phyloP scores from a whole-genome alignment of 2,888 invertebrate species.

The Pachymerium ferrugineum region DNA sequence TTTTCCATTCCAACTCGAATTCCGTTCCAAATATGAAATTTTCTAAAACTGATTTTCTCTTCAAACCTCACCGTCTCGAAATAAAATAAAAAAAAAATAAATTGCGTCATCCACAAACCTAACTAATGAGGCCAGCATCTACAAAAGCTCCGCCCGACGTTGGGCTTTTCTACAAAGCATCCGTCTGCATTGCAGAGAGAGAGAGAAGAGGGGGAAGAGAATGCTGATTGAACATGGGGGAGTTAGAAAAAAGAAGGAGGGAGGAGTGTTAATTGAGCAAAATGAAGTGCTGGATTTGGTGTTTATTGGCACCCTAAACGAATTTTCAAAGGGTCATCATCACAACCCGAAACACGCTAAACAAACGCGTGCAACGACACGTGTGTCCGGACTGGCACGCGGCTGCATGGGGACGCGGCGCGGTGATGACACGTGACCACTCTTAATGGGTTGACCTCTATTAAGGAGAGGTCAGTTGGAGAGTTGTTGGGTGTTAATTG shows the following conservation, averaged over 20 bases:
- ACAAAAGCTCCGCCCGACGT: neutral
- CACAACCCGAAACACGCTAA: neutral
- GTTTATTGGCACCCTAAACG: constrained; percentile 1
- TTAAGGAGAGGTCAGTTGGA: neutral
- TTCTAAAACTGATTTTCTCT: neutral
- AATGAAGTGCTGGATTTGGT: constrained; percentile 7
- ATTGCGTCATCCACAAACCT: no score
- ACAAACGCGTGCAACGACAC: neutral
- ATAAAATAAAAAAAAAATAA: no score
- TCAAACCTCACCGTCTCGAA: neutral
- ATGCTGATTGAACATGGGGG: neutral
- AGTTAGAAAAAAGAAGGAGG: neutral
- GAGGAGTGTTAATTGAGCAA: neutral
- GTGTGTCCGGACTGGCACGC: neutral
- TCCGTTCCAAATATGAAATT: neutral
- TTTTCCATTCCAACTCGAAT: constrained; percentile 4
- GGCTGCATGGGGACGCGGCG: neutral
- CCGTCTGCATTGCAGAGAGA: neutral
- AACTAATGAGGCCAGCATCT: neutral
- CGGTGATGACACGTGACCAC: neutral
- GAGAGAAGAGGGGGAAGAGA: neutral
- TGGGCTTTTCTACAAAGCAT: no score
- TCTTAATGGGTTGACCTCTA: neutral
- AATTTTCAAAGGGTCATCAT: neutral
- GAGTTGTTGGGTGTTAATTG: neutral